A percentile compares a stretch with the other conserved stretches of the same genome.
Evolutionary conservation across 2,797 vertebrate genomes (phyloP).

Genomic region (Xenops minutus): DNA sequence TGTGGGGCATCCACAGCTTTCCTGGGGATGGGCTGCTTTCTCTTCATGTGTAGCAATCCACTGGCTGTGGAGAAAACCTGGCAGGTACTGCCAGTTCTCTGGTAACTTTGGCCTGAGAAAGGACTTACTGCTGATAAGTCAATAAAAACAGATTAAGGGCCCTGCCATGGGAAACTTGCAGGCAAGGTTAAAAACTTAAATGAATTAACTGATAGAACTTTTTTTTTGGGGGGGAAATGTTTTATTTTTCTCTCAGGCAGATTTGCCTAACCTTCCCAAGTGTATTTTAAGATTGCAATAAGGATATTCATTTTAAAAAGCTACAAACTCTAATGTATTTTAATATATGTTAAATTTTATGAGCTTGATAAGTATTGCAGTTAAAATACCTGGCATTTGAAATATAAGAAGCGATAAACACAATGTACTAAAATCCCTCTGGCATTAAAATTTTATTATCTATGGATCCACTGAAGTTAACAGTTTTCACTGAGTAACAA

Average conservation of each 20-base stretch:
- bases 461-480: neutral
- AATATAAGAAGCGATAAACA: neutral
- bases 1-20: neutral
- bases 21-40: neutral
- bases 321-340: neutral
- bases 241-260: neutral
- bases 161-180: neutral
- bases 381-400: neutral
- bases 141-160: neutral
- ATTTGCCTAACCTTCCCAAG: neutral
- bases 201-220: neutral
- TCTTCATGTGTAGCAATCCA: neutral
- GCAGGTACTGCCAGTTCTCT: neutral
- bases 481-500: neutral
- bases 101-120: neutral
- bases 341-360: neutral
- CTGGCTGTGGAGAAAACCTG: neutral
- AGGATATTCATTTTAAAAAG: neutral
- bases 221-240: neutral
- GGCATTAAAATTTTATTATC: neutral
- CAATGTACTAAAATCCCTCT: neutral
- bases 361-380: neutral
- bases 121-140: neutral
- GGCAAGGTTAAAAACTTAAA: neutral
- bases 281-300: neutral